Evolutionary conservation across 1,140 invertebrate species (phyloP).

Genomic region (Drosophila lini): DNA sequence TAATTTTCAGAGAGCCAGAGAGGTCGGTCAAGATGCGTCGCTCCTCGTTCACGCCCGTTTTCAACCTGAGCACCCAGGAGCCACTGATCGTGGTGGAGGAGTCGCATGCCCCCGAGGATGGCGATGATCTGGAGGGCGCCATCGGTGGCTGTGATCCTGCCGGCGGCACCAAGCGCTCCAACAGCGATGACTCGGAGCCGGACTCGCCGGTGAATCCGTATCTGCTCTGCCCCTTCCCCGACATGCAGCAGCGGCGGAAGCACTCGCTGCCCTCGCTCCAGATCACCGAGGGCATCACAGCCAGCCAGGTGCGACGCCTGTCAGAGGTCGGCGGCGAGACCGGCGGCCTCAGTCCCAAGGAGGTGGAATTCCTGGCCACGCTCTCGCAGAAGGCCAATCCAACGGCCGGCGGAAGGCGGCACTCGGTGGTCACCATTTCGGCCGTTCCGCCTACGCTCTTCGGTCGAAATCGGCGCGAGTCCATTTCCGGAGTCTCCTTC

Average conservation of each 20-base stretch:
- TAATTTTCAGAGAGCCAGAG: neutral
- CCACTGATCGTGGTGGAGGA: slow-evolving; percentile 93
- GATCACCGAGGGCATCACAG: slow-evolving; percentile 92
- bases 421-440: slow-evolving; percentile 93
- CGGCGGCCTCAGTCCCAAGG: slow-evolving; percentile 88
- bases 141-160: slow-evolving; percentile 60
- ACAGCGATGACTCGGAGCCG: slow-evolving; percentile 85
- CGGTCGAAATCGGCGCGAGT: slow-evolving; percentile 91
- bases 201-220: slow-evolving; percentile 92
- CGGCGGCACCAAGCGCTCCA: slow-evolving; percentile 68
- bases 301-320: slow-evolving; percentile 91
- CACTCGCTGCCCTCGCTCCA: slow-evolving; percentile 92
- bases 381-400: slow-evolving; percentile 84
- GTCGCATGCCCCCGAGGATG: slow-evolving; percentile 87
- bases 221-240: slow-evolving; percentile 90
- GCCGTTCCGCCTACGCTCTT: slow-evolving; percentile 90
- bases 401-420: slow-evolving; percentile 89
- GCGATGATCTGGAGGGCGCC: slow-evolving; percentile 85
- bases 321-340: slow-evolving; percentile 91
- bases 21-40: slow-evolving; percentile 84
- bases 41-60: slow-evolving; percentile 85
- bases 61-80: slow-evolving; percentile 86
- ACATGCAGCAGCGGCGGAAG: slow-evolving; percentile 88
- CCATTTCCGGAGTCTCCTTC: slow-evolving; percentile 89
- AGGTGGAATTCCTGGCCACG: slow-evolving; percentile 90